Evolutionary conservation across 2,113 vertebrate species (phyloP).

Genomic region (Gorsachius goisagi): DNA sequence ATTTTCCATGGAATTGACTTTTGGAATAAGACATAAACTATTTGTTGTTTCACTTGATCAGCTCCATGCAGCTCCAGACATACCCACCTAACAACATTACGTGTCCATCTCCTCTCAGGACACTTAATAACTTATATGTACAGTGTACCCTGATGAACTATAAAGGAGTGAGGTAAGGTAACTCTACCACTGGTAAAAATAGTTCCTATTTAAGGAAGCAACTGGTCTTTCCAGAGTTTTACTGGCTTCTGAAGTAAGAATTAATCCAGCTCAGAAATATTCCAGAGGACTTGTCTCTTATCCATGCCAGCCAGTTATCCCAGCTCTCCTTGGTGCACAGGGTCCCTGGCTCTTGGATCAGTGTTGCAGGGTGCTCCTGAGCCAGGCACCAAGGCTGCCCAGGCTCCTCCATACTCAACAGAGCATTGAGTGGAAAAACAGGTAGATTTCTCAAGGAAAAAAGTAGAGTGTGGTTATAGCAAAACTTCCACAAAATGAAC

Average conservation of each 20-base stretch:
- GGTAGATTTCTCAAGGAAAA: not conserved
- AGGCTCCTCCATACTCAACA: not conserved
- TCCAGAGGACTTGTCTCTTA: not conserved
- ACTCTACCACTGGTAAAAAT: not conserved
- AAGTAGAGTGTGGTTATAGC: not conserved
- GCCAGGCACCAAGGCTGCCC: not conserved
- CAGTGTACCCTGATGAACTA: not conserved
- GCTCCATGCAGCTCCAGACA: not conserved
- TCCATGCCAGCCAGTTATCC: not conserved
- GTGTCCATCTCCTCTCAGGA: not conserved
- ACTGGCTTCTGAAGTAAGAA: not conserved
- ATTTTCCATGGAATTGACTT: not conserved
- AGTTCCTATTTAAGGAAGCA: not conserved
- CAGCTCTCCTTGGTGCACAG: fast-evolving
- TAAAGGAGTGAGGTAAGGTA: not conserved
- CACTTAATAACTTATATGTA: not conserved
- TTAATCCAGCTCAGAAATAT: not conserved
- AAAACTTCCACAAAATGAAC: not conserved
- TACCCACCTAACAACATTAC: not conserved
- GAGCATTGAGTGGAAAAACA: not conserved
- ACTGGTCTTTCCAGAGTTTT: not conserved
- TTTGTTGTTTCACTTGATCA: not conserved
- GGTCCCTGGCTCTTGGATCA: not conserved
- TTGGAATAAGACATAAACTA: not conserved
- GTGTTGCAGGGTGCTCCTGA: not conserved